Conservation (phyloP, 1,140 invertebrate species). For the Papilio glaucus region DNA sequence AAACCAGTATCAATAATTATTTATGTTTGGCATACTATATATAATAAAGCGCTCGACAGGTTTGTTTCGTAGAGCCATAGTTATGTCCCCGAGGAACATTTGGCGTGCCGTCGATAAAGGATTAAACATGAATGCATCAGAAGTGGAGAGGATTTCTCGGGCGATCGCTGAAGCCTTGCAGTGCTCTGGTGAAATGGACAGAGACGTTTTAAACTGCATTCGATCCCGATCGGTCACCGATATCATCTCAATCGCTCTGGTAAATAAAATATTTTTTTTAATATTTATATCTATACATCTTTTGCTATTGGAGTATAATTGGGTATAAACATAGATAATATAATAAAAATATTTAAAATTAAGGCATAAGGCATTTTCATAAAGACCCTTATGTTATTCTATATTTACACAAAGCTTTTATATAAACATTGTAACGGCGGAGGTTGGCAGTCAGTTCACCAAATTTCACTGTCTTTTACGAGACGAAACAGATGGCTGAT, state of each 20-base stretch:
- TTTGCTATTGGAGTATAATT: no score
- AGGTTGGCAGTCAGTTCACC: no score
- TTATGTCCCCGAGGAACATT: slow-evolving; percentile 72
- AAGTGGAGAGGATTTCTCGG: slow-evolving; percentile 55
- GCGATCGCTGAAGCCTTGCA: slow-evolving; percentile 54
- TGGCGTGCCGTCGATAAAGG: slow-evolving; percentile 65
- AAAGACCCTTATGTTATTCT: no score
- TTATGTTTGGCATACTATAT: background rate
- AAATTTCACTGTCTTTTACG: no score
- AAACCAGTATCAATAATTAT: background rate
- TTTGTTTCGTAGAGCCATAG: slow-evolving; percentile 71
- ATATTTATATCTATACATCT: no score
- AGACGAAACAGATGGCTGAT: no score
- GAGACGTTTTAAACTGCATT: slow-evolving; percentile 85
- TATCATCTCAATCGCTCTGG: slow-evolving; percentile 84
- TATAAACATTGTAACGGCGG: no score
- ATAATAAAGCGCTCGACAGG: slow-evolving; percentile 49
- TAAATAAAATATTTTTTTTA: slow-evolving; percentile 50
- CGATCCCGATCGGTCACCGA: slow-evolving; percentile 84
- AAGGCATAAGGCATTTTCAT: no score
- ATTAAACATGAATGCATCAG: slow-evolving; percentile 42
- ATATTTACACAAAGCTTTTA: no score
- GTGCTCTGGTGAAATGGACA: slow-evolving; percentile 56
- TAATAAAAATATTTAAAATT: no score
- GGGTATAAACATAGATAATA: no score